Conservation (phyloP, 2,113 vertebrate species). For the Lepisosteus oculatus region DNA sequence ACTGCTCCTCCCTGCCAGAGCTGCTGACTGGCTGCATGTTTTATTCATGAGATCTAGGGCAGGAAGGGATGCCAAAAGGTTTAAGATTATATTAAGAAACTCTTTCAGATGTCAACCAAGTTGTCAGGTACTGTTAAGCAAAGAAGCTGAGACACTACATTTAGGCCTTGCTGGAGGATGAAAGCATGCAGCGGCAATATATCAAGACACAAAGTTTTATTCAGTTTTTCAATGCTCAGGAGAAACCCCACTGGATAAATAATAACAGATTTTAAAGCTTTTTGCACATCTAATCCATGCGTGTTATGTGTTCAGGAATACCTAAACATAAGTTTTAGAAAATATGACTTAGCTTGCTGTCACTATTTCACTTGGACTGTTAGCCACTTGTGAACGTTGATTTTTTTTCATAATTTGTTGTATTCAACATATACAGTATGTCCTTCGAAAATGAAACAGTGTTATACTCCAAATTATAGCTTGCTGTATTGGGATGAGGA, state of each 20-base stretch:
- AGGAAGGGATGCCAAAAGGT: constrained; percentile 80
- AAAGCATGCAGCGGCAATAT: constrained; percentile 31
- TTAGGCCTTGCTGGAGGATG: constrained; percentile 47
- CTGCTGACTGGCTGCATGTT: constrained; percentile 85
- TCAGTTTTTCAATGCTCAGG: not conserved
- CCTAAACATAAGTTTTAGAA: too few relatives aligned
- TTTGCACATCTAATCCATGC: not conserved
- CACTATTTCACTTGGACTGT: too few relatives aligned
- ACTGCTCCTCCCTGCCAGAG: constrained; percentile 72
- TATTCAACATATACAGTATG: too few relatives aligned
- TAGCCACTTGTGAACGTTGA: too few relatives aligned
- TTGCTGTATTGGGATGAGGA: too few relatives aligned
- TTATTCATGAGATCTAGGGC: constrained; percentile 81
- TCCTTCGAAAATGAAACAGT: too few relatives aligned
- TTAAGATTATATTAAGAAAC: constrained; percentile 85
- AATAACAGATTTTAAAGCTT: not conserved
- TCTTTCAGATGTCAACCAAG: constrained; percentile 74
- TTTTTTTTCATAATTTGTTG: too few relatives aligned
- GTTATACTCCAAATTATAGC: too few relatives aligned
- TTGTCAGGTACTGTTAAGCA: constrained; percentile 76
- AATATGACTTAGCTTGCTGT: too few relatives aligned
- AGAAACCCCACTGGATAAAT: constrained; percentile 8
- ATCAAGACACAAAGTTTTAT: constrained; percentile 33
- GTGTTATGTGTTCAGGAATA: not conserved
- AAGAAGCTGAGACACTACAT: constrained; percentile 57